Evolutionary conservation across 2,113 vertebrate species (phyloP).

Genomic region (Pterophyllum scalare): DNA sequence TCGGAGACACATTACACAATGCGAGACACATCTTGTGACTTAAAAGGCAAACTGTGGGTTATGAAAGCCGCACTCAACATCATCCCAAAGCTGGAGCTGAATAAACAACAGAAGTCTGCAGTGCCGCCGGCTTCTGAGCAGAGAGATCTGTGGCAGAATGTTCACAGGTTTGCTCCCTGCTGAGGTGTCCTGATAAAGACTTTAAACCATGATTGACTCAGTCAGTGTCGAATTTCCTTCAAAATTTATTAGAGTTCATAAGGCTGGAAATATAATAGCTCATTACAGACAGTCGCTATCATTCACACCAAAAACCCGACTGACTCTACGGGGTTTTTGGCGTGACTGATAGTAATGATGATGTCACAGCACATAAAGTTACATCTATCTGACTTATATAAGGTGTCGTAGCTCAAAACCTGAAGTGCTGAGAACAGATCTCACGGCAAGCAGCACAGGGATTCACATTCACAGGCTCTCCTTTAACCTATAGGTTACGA

Average conservation of each 20-base stretch:
- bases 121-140: not conserved
- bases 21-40: constrained; percentile 3
- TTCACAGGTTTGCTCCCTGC: constrained; percentile 4
- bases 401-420: not conserved
- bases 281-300: not conserved
- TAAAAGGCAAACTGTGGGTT: constrained; percentile 8
- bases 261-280: not conserved
- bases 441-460: not conserved
- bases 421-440: not conserved
- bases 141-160: not conserved
- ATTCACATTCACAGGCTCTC: not conserved
- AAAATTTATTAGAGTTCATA: not conserved
- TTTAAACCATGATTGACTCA: not conserved
- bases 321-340: not conserved
- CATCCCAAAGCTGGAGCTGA: not conserved
- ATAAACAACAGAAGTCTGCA: not conserved
- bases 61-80: not conserved
- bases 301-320: not conserved
- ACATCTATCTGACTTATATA: not conserved
- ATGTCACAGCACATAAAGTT: not conserved
- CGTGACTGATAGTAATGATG: not conserved
- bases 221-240: not conserved
- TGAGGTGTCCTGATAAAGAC: constrained; percentile 19
- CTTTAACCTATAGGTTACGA: not conserved
- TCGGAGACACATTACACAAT: not conserved